Base-by-base conservation (phyloP, 2,888 invertebrate genomes). In the Drosophila parthenogenetica region DNA sequence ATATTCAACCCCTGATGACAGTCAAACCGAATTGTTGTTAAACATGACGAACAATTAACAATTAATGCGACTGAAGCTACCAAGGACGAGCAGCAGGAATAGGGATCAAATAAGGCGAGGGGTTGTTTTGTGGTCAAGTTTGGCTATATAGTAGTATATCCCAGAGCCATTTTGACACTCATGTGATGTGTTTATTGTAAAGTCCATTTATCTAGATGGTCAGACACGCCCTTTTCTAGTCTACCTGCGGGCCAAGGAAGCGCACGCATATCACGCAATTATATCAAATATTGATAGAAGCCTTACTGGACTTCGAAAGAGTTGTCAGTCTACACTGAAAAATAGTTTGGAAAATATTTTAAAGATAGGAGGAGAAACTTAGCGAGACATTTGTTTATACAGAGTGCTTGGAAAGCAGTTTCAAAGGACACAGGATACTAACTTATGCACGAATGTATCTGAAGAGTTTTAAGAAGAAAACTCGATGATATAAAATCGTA, bases 131-230 rank as follows among this genome's bases (percentile, higher is more conserved):
- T 39, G 46, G 35, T 39, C 49, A 35, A 35, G 25, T 16, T 46
- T 58, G 16, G 35, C 11, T 35, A 35, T 35, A 35, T 2, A 13
- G 13, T 13, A 13, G 29, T 0, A 35, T 35, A 35, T 66, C 75
- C 66, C 64, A 55, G 22, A 77, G 82, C 87, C 87, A 83, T 86
- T 88, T 83, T 85, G 73, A 78, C 86, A 76, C 84, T 68, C 66
- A 40, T 61, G 54, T 69, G 74, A 74, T 73, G 72, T 69, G 79
- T 87, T 81, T 77, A 87, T 87, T 69, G 65, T 61, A 39, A 71
- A 80, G 48, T 69, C 69, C 71, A 70, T 74, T 85, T 79, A 85
- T 79, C 67, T 71, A 51, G 57, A 64, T 37, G 17, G 51, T 14
- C 50, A 43, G 13, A 63, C 69, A 84, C 85, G 81, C 85, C 81